These are phyloP conservation scores for Gyps fulvus DNA, from an alignment of 2,113 vertebrate species.

Conservation along the genomic window DNA sequence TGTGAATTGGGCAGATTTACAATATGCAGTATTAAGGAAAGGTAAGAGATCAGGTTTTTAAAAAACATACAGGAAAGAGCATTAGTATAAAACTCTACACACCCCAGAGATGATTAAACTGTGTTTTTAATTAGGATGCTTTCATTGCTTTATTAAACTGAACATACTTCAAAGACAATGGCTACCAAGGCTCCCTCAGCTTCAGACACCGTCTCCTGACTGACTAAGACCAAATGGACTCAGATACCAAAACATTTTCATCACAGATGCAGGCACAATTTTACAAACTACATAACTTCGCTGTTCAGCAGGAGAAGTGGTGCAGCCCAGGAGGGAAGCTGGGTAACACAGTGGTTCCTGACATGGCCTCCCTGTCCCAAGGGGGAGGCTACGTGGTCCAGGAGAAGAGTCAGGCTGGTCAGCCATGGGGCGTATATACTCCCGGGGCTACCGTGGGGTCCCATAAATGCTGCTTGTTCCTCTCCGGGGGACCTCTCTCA, in stretches of 20 bases:
- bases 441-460: fast-evolving
- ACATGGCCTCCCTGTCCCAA: background rate
- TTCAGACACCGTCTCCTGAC: background rate
- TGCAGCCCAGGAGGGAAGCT: background rate
- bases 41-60: background rate
- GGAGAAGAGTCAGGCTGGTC: background rate
- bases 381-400: background rate
- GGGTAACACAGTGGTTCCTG: background rate
- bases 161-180: background rate
- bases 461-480: background rate
- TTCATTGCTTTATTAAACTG: background rate
- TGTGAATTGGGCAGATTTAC: background rate
- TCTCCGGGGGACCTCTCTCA: background rate
- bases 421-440: background rate
- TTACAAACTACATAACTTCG: background rate
- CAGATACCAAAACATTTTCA: background rate
- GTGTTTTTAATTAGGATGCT: background rate
- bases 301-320: background rate
- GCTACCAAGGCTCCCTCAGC: background rate
- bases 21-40: background rate
- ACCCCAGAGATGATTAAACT: background rate
- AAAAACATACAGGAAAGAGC: background rate
- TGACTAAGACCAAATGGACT: background rate
- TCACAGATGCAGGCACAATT: background rate
- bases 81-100: background rate